A percentile compares a stretch with the other conserved stretches of the same genome.
Conservation (phyloP, 2,888 invertebrate species). For the Hesperia comma region DNA sequence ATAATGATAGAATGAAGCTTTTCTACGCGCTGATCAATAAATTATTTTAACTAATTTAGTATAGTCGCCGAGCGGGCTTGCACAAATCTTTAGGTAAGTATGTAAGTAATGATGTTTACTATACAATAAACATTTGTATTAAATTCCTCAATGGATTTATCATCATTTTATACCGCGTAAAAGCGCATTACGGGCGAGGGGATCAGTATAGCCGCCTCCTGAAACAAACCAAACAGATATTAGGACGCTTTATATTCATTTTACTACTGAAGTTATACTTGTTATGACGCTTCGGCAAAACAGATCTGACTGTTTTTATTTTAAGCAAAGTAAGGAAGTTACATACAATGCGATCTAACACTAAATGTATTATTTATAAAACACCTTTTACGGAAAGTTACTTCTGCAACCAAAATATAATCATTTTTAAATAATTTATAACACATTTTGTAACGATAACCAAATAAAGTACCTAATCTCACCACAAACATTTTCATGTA, state of each 20-base stretch:
- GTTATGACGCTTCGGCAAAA: no score
- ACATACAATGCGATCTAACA: no score
- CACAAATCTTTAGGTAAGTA: conserved; percentile 72
- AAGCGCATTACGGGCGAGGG: conserved; percentile 63
- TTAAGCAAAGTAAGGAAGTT: no score
- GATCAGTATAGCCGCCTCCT: conserved; percentile 59
- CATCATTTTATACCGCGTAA: conserved; percentile 70
- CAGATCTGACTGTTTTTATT: background rate
- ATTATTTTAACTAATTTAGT: conserved; percentile 87
- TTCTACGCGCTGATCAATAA: conserved; percentile 85
- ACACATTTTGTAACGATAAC: no score
- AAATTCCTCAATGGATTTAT: conserved; percentile 74
- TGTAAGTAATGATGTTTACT: conserved; percentile 80
- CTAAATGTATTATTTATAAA: no score
- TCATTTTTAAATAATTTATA: no score
- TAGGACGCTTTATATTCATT: background rate
- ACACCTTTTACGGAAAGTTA: no score
- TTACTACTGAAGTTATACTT: background rate
- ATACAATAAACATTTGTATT: conserved; percentile 72
- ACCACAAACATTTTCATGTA: no score
- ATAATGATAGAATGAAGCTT: conserved; percentile 85
- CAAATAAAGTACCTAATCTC: no score
- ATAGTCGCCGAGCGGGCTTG: conserved; percentile 83
- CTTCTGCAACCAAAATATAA: no score
- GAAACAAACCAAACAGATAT: conserved; percentile 45